Percentiles rank a stretch among this genome's conserved stretches.
These are phyloP conservation scores for Garrulus glandarius DNA, from an alignment of 2,797 vertebrate species.

Conservation along the genomic window DNA sequence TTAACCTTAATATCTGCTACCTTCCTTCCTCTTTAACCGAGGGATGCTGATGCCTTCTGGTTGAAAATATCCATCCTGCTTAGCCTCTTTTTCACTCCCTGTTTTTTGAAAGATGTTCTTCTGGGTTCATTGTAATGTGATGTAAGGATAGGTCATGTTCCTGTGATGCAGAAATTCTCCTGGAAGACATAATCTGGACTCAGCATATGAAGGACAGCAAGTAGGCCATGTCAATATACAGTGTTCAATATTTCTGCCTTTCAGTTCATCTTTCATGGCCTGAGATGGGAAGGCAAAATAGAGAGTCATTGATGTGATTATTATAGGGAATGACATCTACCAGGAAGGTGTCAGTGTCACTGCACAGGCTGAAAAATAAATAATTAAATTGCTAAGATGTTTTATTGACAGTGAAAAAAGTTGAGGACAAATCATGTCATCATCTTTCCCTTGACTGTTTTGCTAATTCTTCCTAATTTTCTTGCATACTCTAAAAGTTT, in stretches of 20 bases:
- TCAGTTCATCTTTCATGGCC: neutral
- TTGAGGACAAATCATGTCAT: neutral
- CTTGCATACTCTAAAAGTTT: neutral
- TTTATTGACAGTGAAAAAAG: neutral
- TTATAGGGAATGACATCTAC: neutral
- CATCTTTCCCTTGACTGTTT: neutral
- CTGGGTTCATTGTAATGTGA: neutral
- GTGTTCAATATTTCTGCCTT: neutral
- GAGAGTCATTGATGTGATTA: neutral
- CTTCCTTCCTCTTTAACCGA: neutral
- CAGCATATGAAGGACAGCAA: neutral
- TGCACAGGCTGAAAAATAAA: neutral
- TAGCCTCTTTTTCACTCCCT: neutral
- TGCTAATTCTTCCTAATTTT: neutral
- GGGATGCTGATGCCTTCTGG: neutral
- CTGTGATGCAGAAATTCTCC: neutral
- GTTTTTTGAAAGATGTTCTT: neutral
- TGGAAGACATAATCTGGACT: neutral
- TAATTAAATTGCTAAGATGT: neutral
- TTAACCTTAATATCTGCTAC: neutral
- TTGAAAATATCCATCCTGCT: neutral
- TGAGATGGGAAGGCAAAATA: neutral
- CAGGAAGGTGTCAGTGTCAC: neutral
- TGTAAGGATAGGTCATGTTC: neutral
- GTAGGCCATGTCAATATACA: neutral